Evolutionary conservation across 2,113 vertebrate genomes (phyloP).

Genomic region (Protobothrops mucrosquamatus): DNA sequence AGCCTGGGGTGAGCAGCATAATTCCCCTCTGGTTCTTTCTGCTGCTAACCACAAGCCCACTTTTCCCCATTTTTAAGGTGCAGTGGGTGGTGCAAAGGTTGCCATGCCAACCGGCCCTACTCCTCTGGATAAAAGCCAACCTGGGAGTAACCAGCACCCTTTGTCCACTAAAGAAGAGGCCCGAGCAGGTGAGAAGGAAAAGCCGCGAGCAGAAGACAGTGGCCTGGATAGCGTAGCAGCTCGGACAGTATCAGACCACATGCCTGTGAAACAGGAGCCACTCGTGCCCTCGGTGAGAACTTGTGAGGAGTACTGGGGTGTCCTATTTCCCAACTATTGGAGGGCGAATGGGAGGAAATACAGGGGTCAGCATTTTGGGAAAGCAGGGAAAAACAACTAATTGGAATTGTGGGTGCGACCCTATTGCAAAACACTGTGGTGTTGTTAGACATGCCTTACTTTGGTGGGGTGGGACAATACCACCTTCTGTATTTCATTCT

Average conservation of each 20-base stretch:
- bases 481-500: background rate
- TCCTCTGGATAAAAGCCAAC: conserved; percentile 86
- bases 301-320: background rate
- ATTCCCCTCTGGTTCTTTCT: background rate
- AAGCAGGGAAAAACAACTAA: background rate
- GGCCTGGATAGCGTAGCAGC: conserved; percentile 81
- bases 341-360: background rate
- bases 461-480: background rate
- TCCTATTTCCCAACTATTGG: background rate
- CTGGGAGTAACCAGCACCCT: conserved; percentile 87
- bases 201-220: conserved; percentile 79
- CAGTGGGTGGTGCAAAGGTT: conserved; percentile 99
- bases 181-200: conserved; percentile 85
- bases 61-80: conserved; percentile 97
- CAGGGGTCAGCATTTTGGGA: background rate
- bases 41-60: conserved; percentile 89
- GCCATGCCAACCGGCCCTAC: conserved; percentile 91
- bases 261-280: conserved; percentile 85
- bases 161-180: conserved; percentile 89
- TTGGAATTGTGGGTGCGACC: background rate
- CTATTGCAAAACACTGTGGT: background rate
- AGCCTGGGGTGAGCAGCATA: background rate
- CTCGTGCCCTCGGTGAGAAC: conserved; percentile 81
- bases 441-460: background rate
- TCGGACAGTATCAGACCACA: conserved; percentile 80